These are phyloP conservation scores for Sphenopsis melanotis DNA, from an alignment of 2,797 vertebrate genomes.

Conservation along the genomic window DNA sequence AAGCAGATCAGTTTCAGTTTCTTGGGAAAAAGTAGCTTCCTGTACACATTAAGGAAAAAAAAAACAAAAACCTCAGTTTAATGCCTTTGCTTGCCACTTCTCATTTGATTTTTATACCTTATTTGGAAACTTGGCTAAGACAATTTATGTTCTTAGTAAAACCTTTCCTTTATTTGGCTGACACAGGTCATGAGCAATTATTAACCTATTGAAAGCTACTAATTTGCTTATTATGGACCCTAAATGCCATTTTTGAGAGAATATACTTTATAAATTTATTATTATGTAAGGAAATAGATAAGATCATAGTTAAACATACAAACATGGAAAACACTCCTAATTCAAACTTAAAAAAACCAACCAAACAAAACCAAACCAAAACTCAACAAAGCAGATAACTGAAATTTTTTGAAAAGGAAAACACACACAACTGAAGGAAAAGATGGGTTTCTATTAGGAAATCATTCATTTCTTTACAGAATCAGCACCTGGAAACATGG, in stretches of 20 bases:
- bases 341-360: background rate
- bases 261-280: background rate
- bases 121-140: background rate
- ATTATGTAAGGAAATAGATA: background rate
- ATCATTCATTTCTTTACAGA: background rate
- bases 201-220: background rate
- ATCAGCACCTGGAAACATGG: background rate
- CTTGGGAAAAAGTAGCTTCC: background rate
- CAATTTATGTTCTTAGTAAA: background rate
- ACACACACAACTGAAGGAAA: background rate
- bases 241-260: background rate
- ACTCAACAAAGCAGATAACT: background rate
- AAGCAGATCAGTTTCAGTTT: background rate
- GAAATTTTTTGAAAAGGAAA: background rate
- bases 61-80: background rate
- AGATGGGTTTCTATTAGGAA: background rate
- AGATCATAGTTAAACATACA: background rate
- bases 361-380: background rate
- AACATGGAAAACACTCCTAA: background rate
- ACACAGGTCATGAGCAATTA: background rate
- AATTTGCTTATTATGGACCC: background rate
- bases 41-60: background rate
- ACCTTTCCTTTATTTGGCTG: background rate
- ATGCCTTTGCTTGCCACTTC: background rate
- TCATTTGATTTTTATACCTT: background rate